Percentiles rank a stretch among this genome's conserved stretches.
phyloP scores from a whole-genome alignment of 2,113 vertebrate genomes.

The Scolopax mira region DNA sequence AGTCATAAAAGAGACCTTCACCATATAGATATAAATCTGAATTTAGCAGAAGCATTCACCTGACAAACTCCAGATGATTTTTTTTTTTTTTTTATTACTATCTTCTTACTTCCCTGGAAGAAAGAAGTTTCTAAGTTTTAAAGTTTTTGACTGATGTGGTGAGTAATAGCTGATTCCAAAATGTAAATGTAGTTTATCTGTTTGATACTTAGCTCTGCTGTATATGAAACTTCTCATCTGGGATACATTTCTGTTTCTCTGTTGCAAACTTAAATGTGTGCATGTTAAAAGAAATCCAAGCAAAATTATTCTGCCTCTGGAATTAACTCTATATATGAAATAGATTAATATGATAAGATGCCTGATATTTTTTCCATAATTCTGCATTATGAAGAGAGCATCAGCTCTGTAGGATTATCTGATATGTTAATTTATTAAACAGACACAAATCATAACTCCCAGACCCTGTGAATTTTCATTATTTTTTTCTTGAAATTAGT shows the following conservation, averaged over 20 bases:
- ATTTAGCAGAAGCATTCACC: neutral
- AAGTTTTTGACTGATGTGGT: neutral
- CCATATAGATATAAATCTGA: neutral
- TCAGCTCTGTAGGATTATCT: neutral
- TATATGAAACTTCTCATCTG: neutral
- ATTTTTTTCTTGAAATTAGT: neutral
- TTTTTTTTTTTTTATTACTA: neutral
- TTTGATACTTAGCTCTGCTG: rapidly evolving
- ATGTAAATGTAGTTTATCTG: neutral
- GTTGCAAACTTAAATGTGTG: neutral
- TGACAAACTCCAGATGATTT: neutral
- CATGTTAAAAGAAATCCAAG: neutral
- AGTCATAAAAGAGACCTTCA: neutral
- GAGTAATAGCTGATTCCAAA: neutral
- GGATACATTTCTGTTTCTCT: neutral
- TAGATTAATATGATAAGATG: neutral
- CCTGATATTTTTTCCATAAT: neutral
- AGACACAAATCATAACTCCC: neutral
- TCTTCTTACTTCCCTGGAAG: neutral
- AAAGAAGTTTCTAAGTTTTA: neutral
- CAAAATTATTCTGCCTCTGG: neutral
- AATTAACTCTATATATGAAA: neutral
- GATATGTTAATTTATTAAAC: neutral
- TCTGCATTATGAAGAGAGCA: neutral
- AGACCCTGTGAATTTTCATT: rapidly evolving